Conservation (phyloP, 2,113 vertebrate genomes). For the Anoura caudifer region DNA sequence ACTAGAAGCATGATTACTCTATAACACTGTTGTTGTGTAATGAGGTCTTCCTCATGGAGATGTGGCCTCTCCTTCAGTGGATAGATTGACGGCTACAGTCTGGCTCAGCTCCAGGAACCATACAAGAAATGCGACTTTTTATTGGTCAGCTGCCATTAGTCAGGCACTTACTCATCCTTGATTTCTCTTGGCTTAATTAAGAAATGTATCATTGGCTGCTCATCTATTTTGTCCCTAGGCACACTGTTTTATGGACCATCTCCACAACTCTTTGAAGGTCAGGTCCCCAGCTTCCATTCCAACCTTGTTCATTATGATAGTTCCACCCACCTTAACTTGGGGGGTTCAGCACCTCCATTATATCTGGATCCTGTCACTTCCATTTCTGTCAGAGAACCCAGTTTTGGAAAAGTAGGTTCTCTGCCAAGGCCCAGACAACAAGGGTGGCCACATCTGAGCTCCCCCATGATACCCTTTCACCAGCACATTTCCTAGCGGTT, state of each 20-base stretch:
- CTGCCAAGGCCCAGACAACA: neutral
- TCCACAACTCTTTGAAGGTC: neutral
- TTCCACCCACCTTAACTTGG: neutral
- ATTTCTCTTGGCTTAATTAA: neutral
- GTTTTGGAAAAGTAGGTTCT: neutral
- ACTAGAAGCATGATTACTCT: neutral
- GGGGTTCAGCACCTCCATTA: neutral
- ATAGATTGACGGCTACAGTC: too few species aligned
- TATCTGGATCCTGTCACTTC: neutral
- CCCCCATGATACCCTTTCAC: neutral
- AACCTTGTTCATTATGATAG: neutral
- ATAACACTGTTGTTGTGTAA: accelerated
- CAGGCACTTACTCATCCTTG: neutral
- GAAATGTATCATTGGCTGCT: neutral
- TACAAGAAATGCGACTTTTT: neutral
- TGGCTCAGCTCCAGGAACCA: neutral
- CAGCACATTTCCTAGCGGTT: neutral
- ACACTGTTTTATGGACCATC: too few species aligned
- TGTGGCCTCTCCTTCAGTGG: neutral
- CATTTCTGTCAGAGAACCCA: neutral
- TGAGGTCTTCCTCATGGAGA: neutral
- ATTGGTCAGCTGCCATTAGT: neutral
- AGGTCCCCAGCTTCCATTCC: neutral
- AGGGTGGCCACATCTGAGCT: neutral
- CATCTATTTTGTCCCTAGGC: neutral